Base-by-base conservation (phyloP, 1,140 invertebrate genomes). In the Heliconius himera region DNA sequence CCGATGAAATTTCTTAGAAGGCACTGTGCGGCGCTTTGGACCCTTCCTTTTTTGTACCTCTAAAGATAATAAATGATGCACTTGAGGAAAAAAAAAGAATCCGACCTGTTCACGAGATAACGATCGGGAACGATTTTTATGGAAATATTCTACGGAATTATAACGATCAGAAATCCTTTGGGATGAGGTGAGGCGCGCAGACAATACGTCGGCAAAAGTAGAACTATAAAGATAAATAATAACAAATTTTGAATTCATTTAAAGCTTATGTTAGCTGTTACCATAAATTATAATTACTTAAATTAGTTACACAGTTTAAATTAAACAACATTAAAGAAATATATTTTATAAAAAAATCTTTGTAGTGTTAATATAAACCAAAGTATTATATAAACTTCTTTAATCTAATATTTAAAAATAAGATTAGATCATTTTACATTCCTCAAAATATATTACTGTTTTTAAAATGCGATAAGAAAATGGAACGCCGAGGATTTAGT, bases 51-150 rank as follows among this genome's bases (percentile, higher is more conserved):
- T 91, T 93, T 93, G 89, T 91, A 84, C 87, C 86, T 82, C 88
- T 90, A 90, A 91, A 93, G 89, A 94, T 94, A 94, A 94, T 93
- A 94, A 94, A 94, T 93, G 93, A 94, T 91, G 90, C 89, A 86
- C 87, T 88, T 86, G 81, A 84, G n/a, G n/a, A 91, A 91, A 46
- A 93, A 46, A 92, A 92, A 93, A 91, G 84, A 89, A 89, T 90
- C 90, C 90, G 91, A 94, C 93, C 93, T 94, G 92, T 92, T 93
- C 91, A 88, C 81, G 82, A 92, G 93, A 94, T 94, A 94, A 93
- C 88, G 88, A 94, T 94, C 93, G 77, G 87, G 88, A 91, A 93
- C 91, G 84, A 94, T 93, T 94, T 94, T 94, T 94, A 94, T 94
- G 92, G 92, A 92, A 94, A 94, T 93, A 87, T 87, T 91, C 87